Evolutionary conservation across 2,888 invertebrate species (phyloP), one percentile per base, ranked within the genome.

Genomic region (Portevinia maculata): DNA sequence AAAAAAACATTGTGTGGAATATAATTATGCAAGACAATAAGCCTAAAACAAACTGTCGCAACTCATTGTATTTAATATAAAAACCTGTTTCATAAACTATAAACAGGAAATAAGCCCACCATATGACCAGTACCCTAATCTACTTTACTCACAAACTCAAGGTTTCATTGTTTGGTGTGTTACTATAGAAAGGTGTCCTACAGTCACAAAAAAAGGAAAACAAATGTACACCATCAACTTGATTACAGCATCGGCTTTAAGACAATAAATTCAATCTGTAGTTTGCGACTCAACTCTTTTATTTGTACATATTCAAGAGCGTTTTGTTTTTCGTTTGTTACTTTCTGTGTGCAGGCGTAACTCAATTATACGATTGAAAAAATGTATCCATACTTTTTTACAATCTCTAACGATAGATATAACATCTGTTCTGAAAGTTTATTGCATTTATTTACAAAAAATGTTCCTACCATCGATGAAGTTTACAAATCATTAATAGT

Each of bases 221-320:
- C 30, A 59, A 39, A 9, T 30, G 5, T 21, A 21, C 28, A 50
- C 9, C 50, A 39, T 52, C 21, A 37, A 46, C 19, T 34, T 19
- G 21, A 48, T 44, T 8, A n/a, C 44, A 15, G 2, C 17, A 44
- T 17, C 15, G 19, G 44, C 11, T 19, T 9, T 5, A 24, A 48
- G 24, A 13, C 24, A 28, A 13, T 55, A 28, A 62, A 46, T 53
- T 46, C 39, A 52, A 60, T 55, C 52, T 64, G 44, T 11, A 55
- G 81, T 81, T 81, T 30, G 53, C 34, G 13, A 8, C 9, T 41
- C 76, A 76, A 53, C 76, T 81, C 81, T 75, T 81, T 75, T 71
- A 70, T 75, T 64, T 79, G 9, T 13, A 7, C n/a, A 15, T 15
- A 15, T 39, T 39, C 5, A 28, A 3, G 8, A 5, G 8, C 28